These are phyloP conservation scores for Pseudomyrmex cubaensis DNA, from an alignment of 1,140 invertebrate genomes.

Conservation along the genomic window DNA sequence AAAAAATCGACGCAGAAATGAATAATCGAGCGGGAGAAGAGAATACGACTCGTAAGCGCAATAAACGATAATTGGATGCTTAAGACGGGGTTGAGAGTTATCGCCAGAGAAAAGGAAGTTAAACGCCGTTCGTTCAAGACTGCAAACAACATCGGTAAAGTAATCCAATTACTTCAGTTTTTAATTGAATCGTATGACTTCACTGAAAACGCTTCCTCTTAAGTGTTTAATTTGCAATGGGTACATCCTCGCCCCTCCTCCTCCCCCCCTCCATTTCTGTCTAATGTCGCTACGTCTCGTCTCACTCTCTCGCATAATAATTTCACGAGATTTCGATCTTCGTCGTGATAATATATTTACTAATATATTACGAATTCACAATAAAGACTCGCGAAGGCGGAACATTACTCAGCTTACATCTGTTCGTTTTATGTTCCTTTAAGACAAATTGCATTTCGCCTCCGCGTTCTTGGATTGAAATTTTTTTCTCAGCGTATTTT, in stretches of 20 bases:
- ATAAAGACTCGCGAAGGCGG: too few relatives aligned
- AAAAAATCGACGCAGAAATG: slow-evolving; percentile 38
- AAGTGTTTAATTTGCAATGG: slow-evolving; percentile 27
- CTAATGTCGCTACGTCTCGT: too few relatives aligned
- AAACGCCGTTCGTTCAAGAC: slow-evolving; percentile 39
- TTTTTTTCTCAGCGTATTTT: too few relatives aligned
- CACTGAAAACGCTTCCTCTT: neutral
- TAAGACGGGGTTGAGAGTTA: slow-evolving; percentile 49
- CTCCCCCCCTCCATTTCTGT: neutral
- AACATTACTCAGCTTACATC: too few relatives aligned
- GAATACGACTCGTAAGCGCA: slow-evolving; percentile 18
- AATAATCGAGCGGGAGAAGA: slow-evolving; percentile 36
- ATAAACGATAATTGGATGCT: slow-evolving; percentile 59
- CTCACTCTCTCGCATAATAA: too few relatives aligned
- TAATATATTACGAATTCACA: neutral
- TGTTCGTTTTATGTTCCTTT: too few relatives aligned
- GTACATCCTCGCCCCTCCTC: neutral
- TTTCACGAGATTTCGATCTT: neutral
- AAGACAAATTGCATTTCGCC: too few relatives aligned
- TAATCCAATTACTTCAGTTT: slow-evolving; percentile 49
- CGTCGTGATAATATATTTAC: neutral
- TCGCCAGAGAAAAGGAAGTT: slow-evolving; percentile 45
- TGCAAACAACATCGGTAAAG: slow-evolving; percentile 47
- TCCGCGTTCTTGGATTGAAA: too few relatives aligned
- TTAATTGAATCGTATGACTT: slow-evolving; percentile 39